Conservation (phyloP, 2,113 vertebrate species). For the Ctenodactylus gundi region DNA sequence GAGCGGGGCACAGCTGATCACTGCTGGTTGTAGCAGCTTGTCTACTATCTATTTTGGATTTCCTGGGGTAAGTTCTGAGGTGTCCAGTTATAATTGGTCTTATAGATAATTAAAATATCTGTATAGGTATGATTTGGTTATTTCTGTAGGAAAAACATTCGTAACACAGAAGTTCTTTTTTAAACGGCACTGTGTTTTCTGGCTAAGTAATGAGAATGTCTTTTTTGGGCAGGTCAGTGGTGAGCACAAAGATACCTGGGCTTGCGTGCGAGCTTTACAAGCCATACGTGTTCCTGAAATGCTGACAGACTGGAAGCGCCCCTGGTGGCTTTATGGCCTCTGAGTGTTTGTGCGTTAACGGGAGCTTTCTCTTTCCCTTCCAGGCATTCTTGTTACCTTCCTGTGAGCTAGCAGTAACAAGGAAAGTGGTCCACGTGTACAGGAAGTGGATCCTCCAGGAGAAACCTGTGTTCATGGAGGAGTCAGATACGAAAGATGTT, state of each 20-base stretch:
- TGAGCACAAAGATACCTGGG: neutral
- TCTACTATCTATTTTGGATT: neutral
- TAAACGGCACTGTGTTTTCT: neutral
- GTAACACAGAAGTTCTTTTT: neutral
- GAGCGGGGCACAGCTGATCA: neutral
- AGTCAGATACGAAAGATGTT: slow-evolving; percentile 88
- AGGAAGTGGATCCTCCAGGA: slow-evolving; percentile 96
- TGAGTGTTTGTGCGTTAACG: neutral
- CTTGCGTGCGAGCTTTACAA: neutral
- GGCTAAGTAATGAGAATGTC: neutral
- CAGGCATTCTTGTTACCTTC: slow-evolving; percentile 96
- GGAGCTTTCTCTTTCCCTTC: slow-evolving; percentile 27
- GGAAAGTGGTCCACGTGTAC: slow-evolving; percentile 97
- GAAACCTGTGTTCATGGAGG: slow-evolving; percentile 95
- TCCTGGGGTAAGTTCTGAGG: neutral
- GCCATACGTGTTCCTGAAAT: neutral
- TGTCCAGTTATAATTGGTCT: neutral
- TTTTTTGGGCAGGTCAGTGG: neutral
- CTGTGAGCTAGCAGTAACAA: slow-evolving; percentile 92
- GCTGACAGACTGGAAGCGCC: neutral
- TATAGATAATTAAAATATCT: neutral
- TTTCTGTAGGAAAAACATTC: slow-evolving; percentile 12
- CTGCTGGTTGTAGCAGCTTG: neutral
- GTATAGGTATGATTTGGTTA: neutral
- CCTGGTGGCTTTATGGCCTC: neutral